Evolutionary conservation across 2,113 vertebrate genomes (phyloP).

Genomic region (Scophthalmus maximus): DNA sequence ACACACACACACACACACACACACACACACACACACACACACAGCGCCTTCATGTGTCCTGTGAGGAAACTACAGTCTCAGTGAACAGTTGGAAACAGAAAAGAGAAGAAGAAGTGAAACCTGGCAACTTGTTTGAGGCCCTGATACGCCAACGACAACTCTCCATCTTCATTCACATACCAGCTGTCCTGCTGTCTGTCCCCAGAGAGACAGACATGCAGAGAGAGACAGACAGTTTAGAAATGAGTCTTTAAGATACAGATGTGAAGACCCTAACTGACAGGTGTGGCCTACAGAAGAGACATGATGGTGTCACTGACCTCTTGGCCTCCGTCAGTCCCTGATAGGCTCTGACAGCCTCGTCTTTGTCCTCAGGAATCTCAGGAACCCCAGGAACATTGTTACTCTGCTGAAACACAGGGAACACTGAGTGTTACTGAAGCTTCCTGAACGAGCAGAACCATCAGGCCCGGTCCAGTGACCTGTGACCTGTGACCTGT

Average conservation of each 20-base stretch:
- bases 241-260: too few relatives aligned
- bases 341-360: slow-evolving; percentile 83
- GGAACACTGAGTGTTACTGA: neutral
- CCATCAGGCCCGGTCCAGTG: neutral
- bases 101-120: slow-evolving; percentile 71
- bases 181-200: slow-evolving; percentile 91
- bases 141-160: slow-evolving; percentile 94
- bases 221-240: neutral
- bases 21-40: too few relatives aligned
- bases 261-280: too few relatives aligned
- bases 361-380: slow-evolving; percentile 84
- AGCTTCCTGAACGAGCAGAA: neutral
- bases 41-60: too few relatives aligned
- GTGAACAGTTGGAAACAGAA: neutral
- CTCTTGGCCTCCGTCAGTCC: slow-evolving; percentile 88
- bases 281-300: too few relatives aligned
- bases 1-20: too few relatives aligned
- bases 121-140: slow-evolving; percentile 96
- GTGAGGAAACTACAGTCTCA: too few relatives aligned
- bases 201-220: slow-evolving; percentile 41
- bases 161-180: slow-evolving; percentile 94
- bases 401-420: slow-evolving; percentile 13
- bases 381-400: slow-evolving; percentile 58
- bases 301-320: slow-evolving; percentile 74
- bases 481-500: neutral